phyloP scores from a whole-genome alignment of 2,113 vertebrate species.

The Garra rufa region DNA sequence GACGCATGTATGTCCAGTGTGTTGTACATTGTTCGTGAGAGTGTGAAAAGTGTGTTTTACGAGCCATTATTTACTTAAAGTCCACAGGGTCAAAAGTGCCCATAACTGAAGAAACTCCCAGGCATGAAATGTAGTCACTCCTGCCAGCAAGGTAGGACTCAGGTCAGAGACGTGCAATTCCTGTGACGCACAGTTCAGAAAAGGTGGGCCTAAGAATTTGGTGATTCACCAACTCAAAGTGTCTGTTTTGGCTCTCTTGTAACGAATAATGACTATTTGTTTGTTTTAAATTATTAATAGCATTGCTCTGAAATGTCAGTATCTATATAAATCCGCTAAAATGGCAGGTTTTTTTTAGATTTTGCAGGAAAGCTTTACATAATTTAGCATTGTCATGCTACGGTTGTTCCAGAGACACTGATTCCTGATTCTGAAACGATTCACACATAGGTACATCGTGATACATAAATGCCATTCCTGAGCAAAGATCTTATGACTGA shows the following conservation, averaged over 20 bases:
- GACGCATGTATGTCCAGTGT: background rate
- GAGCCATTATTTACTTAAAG: background rate
- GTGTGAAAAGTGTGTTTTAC: background rate
- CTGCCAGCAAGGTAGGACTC: constrained; percentile 1
- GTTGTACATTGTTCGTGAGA: background rate
- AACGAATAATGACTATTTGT: background rate
- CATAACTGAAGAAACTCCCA: background rate
- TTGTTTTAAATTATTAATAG: background rate
- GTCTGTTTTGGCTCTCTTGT: background rate
- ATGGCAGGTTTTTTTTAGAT: background rate
- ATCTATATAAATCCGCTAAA: background rate
- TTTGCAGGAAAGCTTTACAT: background rate
- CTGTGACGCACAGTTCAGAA: background rate
- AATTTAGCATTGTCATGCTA: background rate
- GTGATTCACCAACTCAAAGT: background rate
- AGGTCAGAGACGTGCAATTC: background rate
- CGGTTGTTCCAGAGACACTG: background rate
- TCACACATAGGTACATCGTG: background rate
- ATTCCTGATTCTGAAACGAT: background rate
- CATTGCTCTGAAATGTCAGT: background rate
- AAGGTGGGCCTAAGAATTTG: background rate
- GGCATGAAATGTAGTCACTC: background rate
- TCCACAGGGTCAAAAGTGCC: background rate
- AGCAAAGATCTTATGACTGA: background rate
- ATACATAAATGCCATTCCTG: background rate